Conservation (phyloP, 2,888 invertebrate genomes). For the Leptothorax acervorum region DNA sequence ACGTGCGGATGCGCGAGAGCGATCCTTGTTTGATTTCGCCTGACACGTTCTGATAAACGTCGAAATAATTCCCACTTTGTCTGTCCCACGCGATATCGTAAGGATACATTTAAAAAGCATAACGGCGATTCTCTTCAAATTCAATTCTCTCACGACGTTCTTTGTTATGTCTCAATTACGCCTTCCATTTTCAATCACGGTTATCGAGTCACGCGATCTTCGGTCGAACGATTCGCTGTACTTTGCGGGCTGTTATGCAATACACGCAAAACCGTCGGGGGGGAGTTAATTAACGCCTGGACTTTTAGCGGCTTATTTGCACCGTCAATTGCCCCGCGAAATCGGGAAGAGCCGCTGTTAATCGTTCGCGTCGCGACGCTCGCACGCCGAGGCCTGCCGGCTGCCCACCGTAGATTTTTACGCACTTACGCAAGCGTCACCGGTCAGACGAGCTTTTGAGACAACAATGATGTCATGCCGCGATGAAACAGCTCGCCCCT, state of each 20-base stretch:
- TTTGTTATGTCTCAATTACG: constrained; percentile 3
- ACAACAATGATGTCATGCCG: constrained; percentile 68
- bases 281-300: background rate
- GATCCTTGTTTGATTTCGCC: constrained; percentile 18
- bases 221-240: background rate
- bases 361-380: background rate
- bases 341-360: background rate
- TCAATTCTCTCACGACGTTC: background rate
- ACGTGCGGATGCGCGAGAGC: constrained; percentile 18
- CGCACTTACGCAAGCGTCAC: constrained; percentile 72
- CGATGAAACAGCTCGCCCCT: constrained; percentile 52
- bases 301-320: background rate
- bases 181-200: background rate
- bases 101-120: background rate
- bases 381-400: background rate
- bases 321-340: background rate
- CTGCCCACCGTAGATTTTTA: constrained; percentile 62
- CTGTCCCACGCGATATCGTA: background rate
- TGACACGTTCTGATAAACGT: constrained; percentile 22
- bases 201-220: background rate
- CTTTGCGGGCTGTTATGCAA: constrained; percentile 1
- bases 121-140: background rate
- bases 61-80: background rate
- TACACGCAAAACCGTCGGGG: background rate
- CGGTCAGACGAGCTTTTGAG: constrained; percentile 67